phyloP scores from a whole-genome alignment of 2,888 invertebrate species.

The Lepeophtheirus nordmannii region DNA sequence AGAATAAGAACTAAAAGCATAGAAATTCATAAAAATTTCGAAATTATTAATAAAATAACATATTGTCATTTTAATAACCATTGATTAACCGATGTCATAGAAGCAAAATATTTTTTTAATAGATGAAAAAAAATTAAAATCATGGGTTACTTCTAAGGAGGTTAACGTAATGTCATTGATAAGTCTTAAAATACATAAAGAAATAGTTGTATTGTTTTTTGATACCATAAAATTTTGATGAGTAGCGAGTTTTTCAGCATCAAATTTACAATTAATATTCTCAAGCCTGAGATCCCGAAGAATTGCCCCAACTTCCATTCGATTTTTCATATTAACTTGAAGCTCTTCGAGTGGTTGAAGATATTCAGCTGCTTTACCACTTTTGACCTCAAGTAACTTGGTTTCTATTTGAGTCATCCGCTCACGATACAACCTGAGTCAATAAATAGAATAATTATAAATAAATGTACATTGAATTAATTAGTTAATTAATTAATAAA shows the following conservation, averaged over 20 bases:
- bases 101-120: not conserved
- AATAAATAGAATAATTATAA: conserved; percentile 26
- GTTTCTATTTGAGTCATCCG: conserved; percentile 64
- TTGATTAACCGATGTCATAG: not conserved
- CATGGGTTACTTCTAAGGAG: not conserved
- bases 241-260: conserved; percentile 75
- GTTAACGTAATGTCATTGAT: not conserved
- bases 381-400: conserved; percentile 67
- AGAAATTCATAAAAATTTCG: not conserved
- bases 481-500: not conserved
- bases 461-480: conserved; percentile 9
- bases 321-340: conserved; percentile 66
- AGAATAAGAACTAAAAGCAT: too few species aligned
- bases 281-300: conserved; percentile 58
- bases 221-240: conserved; percentile 36
- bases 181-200: not conserved
- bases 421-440: conserved; percentile 54
- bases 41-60: not conserved
- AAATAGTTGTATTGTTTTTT: conserved; percentile 2
- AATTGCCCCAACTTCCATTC: conserved; percentile 78
- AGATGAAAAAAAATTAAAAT: not conserved
- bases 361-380: conserved; percentile 74
- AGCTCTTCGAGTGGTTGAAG: conserved; percentile 66
- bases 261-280: conserved; percentile 67
- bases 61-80: not conserved